Conservation (phyloP, 2,888 invertebrate species). For the Liopterus haemorrhoidalis region DNA sequence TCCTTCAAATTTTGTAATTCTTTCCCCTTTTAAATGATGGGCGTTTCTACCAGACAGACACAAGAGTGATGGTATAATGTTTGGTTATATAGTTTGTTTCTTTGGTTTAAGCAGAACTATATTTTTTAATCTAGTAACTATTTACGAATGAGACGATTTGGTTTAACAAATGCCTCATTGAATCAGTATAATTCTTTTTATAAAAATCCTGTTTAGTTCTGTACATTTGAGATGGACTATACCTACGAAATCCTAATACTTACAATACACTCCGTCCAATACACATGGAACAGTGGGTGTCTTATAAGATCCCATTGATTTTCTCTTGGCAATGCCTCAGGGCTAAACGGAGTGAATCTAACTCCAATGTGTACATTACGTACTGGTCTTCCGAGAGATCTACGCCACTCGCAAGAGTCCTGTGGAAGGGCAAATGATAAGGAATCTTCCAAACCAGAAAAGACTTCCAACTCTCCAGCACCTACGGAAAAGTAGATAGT, state of each 20-base stretch:
- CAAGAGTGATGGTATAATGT: too few species aligned
- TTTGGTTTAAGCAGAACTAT: too few species aligned
- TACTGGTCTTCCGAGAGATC: slow-evolving; percentile 80
- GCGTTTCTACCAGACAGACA: too few species aligned
- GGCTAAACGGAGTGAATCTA: slow-evolving; percentile 73
- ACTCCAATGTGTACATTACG: slow-evolving; percentile 80
- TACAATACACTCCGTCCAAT: slow-evolving; percentile 92
- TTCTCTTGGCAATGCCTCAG: slow-evolving; percentile 65
- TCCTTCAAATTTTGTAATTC: too few species aligned
- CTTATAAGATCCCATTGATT: slow-evolving; percentile 74
- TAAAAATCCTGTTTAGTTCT: too few species aligned
- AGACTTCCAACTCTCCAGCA: slow-evolving; percentile 79
- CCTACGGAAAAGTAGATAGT: slow-evolving; percentile 48
- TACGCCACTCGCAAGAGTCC: slow-evolving; percentile 87
- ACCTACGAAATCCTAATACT: slow-evolving; percentile 39
- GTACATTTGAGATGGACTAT: slow-evolving; percentile 7
- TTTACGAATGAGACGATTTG: neutral
- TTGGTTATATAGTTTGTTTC: too few species aligned
- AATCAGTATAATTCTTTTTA: too few species aligned
- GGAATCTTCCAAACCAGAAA: slow-evolving; percentile 73
- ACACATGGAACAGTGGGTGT: slow-evolving; percentile 88
- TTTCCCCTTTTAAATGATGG: too few species aligned
- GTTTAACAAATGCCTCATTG: too few species aligned
- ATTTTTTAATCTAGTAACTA: neutral
- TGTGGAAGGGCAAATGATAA: slow-evolving; percentile 74